phyloP scores from a whole-genome alignment of 2,797 vertebrate genomes.

The Channallabes apus region DNA sequence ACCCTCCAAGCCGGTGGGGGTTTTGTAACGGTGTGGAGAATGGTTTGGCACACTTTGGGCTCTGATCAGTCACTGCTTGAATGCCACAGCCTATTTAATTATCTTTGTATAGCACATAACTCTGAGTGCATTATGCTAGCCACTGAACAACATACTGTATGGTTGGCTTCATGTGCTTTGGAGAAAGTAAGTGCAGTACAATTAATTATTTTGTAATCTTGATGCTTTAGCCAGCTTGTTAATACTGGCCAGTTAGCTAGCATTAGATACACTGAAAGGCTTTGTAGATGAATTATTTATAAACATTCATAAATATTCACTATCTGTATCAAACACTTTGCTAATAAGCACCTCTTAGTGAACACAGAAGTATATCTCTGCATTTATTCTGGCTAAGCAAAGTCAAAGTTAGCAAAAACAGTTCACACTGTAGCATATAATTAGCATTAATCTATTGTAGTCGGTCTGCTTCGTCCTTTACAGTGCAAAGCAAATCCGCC shows the following conservation, averaged over 20 bases:
- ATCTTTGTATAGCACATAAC: too few species aligned
- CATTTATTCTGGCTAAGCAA: not conserved
- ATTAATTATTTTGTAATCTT: not conserved
- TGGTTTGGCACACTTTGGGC: too few species aligned
- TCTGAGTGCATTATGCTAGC: too few species aligned
- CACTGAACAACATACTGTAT: too few species aligned
- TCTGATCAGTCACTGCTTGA: too few species aligned
- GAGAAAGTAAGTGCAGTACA: too few species aligned
- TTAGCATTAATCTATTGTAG: not conserved
- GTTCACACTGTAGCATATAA: not conserved
- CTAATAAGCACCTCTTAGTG: not conserved
- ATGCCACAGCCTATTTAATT: too few species aligned
- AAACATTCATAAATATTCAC: too few species aligned
- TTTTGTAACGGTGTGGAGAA: too few species aligned
- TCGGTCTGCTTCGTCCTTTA: not conserved
- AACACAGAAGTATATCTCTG: not conserved
- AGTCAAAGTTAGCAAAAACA: not conserved
- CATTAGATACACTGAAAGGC: not conserved
- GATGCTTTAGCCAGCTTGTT: not conserved
- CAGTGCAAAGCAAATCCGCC: constrained; percentile 10
- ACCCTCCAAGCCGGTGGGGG: too few species aligned
- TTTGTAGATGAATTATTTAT: not conserved
- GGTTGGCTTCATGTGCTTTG: too few species aligned
- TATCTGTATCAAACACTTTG: too few species aligned
- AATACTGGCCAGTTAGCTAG: not conserved